Conservation (phyloP, 30 jellyfish, hydroid and myxozoan genomes). For the Aurelia coerulea region DNA sequence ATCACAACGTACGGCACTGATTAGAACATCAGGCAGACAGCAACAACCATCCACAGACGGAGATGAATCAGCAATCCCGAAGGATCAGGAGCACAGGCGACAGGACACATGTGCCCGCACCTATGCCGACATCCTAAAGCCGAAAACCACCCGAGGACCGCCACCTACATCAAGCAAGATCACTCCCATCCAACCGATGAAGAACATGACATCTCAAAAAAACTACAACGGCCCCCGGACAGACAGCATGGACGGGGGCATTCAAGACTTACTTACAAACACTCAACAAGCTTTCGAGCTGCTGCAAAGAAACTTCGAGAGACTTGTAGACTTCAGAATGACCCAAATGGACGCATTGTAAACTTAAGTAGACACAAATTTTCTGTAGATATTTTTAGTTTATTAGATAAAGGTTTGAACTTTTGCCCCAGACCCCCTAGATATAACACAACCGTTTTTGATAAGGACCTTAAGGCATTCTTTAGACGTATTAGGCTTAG, state of each 20-base stretch:
- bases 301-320: conserved; percentile 9
- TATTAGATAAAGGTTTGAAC: conserved; percentile 23
- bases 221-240: not conserved
- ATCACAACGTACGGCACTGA: no score
- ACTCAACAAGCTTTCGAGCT: conserved; percentile 6
- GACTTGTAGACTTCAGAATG: no score
- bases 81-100: no score
- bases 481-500: not conserved
- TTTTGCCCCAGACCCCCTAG: conserved; percentile 35
- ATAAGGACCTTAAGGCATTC: not conserved
- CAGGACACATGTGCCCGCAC: no score
- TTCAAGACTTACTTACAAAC: not conserved
- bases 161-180: conserved; percentile 1
- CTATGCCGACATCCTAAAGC: no score
- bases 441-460: not conserved
- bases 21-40: no score
- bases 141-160: not conserved
- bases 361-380: conserved; percentile 8
- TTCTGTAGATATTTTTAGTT: not conserved
- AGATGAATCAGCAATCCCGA: no score
- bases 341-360: conserved; percentile 1
- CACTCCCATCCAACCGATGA: not conserved
- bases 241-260: conserved; percentile 4
- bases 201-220: not conserved
- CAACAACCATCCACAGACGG: no score